Conservation (phyloP, 2,888 invertebrate genomes). For the Caenorhabditis sp. region DNA sequence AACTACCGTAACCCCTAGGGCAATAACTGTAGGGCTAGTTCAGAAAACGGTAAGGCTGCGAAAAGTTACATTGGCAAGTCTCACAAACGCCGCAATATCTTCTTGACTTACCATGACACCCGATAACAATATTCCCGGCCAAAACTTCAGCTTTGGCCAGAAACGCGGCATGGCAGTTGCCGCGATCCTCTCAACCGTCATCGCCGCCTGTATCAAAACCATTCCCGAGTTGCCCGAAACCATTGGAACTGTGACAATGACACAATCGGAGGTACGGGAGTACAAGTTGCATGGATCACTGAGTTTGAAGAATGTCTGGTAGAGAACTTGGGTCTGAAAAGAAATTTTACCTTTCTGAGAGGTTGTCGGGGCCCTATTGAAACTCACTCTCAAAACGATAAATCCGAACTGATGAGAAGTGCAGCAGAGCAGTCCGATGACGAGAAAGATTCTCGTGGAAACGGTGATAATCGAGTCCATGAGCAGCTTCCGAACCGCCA, state of each 20-base stretch:
- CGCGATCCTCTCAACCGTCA: constrained; percentile 42
- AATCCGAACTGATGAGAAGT: constrained; percentile 40
- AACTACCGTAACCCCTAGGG: too few relatives aligned
- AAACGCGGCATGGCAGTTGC: constrained; percentile 17
- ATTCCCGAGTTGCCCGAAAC: constrained; percentile 51
- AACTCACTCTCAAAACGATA: constrained; percentile 38
- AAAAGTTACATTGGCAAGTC: too few relatives aligned
- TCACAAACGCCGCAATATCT: too few relatives aligned
- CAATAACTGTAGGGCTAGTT: background rate
- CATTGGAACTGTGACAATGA: constrained; percentile 31
- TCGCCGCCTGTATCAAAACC: constrained; percentile 51
- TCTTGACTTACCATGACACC: constrained; percentile 26
- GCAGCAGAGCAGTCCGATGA: constrained; percentile 29
- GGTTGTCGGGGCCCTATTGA: too few relatives aligned
- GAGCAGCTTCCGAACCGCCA: constrained; percentile 30
- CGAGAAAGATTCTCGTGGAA: constrained; percentile 44
- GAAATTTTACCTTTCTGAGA: too few relatives aligned
- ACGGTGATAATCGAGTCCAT: constrained; percentile 38
- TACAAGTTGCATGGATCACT: constrained; percentile 39
- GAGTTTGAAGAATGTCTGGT: constrained; percentile 45
- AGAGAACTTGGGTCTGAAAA: constrained; percentile 52
- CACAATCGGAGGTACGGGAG: constrained; percentile 41
- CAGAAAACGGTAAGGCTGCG: background rate
- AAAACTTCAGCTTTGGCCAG: constrained; percentile 46
- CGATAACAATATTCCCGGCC: constrained; percentile 38